Conservation (phyloP, 2,113 vertebrate genomes). For the Lasiurus borealis region DNA sequence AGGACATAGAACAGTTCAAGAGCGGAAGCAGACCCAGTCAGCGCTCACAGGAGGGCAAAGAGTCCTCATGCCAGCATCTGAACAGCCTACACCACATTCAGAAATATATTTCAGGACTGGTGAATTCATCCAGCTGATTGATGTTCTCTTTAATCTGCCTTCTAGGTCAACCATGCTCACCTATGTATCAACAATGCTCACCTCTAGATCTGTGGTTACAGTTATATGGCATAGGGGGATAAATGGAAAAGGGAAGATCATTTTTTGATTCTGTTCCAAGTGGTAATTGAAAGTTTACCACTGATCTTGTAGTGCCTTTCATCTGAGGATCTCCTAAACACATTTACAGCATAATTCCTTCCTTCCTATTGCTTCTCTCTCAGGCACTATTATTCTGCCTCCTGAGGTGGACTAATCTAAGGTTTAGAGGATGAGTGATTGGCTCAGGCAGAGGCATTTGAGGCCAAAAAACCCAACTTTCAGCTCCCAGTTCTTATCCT, state of each 20-base stretch:
- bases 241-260: background rate
- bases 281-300: background rate
- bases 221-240: background rate
- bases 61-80: background rate
- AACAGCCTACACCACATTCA: background rate
- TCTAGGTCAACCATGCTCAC: background rate
- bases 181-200: background rate
- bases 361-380: background rate
- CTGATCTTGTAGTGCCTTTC: background rate
- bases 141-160: constrained; percentile 42
- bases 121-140: background rate
- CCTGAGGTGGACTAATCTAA: background rate
- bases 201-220: background rate
- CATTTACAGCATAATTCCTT: background rate
- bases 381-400: background rate
- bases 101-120: constrained; percentile 1
- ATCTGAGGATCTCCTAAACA: constrained; percentile 3
- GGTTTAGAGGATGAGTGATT: background rate
- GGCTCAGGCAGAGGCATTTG: background rate
- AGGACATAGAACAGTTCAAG: background rate
- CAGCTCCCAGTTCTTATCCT: background rate
- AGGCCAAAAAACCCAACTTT: background rate
- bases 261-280: background rate
- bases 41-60: background rate
- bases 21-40: background rate